Evolutionary conservation across 2,113 vertebrate genomes (phyloP).

Genomic region (Jaculus jaculus): DNA sequence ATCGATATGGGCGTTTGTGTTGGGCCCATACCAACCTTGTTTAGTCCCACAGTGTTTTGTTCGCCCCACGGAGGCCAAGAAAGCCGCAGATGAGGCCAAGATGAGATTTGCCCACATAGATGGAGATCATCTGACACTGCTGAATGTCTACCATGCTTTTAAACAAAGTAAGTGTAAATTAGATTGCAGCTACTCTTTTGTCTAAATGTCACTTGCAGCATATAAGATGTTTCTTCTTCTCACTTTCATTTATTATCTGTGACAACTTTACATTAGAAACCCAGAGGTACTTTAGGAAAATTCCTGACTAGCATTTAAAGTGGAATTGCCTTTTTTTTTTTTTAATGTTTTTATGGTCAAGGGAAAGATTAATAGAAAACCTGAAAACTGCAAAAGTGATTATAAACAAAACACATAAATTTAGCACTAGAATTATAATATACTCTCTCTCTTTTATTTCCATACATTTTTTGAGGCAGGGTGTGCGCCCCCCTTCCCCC

Average conservation of each 20-base stretch:
- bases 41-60: constrained; percentile 99
- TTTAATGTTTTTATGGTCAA: constrained; percentile 47
- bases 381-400: not conserved
- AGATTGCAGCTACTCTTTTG: constrained; percentile 60
- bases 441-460: not conserved
- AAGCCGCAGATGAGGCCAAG: constrained; percentile 98
- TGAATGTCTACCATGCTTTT: constrained; percentile 98
- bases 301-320: constrained; percentile 66
- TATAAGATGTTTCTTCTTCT: constrained; percentile 57
- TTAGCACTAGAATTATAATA: not conserved
- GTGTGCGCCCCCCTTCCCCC: not conserved
- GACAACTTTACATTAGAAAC: constrained; percentile 65
- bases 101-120: constrained; percentile 99
- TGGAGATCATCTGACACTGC: constrained; percentile 98
- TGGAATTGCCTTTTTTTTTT: constrained; percentile 34
- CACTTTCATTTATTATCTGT: constrained; percentile 70
- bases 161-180: constrained; percentile 93
- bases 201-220: constrained; percentile 59
- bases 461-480: not conserved
- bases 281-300: constrained; percentile 56
- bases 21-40: constrained; percentile 99
- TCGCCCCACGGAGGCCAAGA: constrained; percentile 98
- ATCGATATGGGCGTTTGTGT: constrained; percentile 99
- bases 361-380: not conserved
- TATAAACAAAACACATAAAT: constrained; percentile 23